Base-by-base conservation (phyloP, 2,888 invertebrate genomes). In the Fragum fragum region DNA sequence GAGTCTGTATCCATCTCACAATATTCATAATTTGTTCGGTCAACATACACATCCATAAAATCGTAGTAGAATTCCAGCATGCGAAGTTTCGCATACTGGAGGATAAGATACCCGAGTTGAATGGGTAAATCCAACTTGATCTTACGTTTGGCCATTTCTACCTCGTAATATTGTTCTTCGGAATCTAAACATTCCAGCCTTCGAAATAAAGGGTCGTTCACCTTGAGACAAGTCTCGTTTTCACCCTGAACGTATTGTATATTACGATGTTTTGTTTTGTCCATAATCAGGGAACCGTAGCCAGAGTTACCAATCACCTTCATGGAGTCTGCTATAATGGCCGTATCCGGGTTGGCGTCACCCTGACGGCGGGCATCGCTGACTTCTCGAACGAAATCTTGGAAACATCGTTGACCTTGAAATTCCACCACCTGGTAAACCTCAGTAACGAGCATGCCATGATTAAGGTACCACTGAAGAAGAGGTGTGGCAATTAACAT, bases 81-180 rank as follows among this genome's bases (percentile, higher is more conserved):
- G 23, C 82, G 78, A 21, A 86, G 77, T 70, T 86, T 89, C 1
- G 87, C 90, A 47, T 87, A 85, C 59, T 88, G 86, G 26, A 86
- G 73, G 6, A 89, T 83, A 59, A 84, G 84, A 71, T 80, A 87
- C 1, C 86, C 85, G 0, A 87, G 55, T 29, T 90, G 87, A 16
- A 85, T 76, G 9, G 90, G 86, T n/a, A 87, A 29, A 28, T 86
- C 74, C 32, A 85, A 59, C 18, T 61, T 73, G 26, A 86, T 72
- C 9, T 36, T 74, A 1, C 52, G 36, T 71, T 86, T 87, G 18
- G 78, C 72, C 75, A 72, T 69, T 36, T 81, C 82, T 23, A 79
- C 36, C 72, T 82, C 79, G 42, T 76, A 82, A 32, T 55, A 82
- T 26, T 78, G 70, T 36, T 82, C 78, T 14, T 78, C 75, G 18